Evolutionary conservation across 2,888 invertebrate species (phyloP).

Genomic region (Danaus chrysippus): DNA sequence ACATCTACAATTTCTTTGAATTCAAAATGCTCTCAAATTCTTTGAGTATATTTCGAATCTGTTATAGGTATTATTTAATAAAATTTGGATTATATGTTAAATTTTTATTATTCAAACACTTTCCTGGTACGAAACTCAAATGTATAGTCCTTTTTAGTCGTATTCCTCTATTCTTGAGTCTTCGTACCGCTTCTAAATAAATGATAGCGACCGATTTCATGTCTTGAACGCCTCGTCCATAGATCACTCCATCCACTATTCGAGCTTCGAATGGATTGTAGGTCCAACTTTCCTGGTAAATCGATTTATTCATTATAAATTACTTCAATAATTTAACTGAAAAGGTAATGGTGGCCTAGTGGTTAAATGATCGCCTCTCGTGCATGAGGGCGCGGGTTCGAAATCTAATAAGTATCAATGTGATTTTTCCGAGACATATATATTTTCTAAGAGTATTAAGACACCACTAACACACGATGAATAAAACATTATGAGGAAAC

Average conservation of each 20-base stretch:
- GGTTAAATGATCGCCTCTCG: no score
- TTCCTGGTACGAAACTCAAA: conserved; percentile 85
- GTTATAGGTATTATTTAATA: conserved; percentile 1
- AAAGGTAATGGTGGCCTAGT: no score
- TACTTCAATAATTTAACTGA: no score
- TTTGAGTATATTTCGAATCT: background rate
- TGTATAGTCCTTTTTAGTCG: conserved; percentile 82
- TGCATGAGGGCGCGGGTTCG: no score
- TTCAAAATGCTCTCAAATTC: conserved; percentile 7
- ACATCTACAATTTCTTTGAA: conserved; percentile 9
- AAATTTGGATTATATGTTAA: background rate
- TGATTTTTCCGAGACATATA: no score
- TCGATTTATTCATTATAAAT: conserved; percentile 32
- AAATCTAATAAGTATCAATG: no score
- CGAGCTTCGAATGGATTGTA: conserved; percentile 92
- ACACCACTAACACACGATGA: no score
- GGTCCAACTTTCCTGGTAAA: conserved; percentile 89
- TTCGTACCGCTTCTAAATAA: conserved; percentile 84
- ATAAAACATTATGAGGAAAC: no score
- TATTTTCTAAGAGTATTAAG: no score
- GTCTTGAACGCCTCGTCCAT: conserved; percentile 90
- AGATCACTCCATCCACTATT: conserved; percentile 90
- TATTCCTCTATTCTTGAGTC: conserved; percentile 74
- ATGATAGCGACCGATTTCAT: conserved; percentile 89
- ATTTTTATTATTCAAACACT: conserved; percentile 18